Base-by-base conservation (phyloP, 2,113 vertebrate species). In the Ptyas mucosa region DNA sequence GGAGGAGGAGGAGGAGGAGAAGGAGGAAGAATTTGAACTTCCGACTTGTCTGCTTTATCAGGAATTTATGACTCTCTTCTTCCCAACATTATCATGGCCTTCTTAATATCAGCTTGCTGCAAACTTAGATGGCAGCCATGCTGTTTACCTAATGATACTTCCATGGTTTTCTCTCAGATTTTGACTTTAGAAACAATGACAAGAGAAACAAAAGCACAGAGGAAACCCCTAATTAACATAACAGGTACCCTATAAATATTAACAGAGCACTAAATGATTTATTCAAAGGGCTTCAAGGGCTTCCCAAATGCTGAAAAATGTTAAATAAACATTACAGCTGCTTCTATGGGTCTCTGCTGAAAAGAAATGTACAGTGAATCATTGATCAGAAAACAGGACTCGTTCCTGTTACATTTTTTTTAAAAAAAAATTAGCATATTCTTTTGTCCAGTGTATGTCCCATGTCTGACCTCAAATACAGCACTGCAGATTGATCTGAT, bases 211-310 rank as follows among this genome's bases (percentile, higher is more conserved):
- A 57, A 53, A n/a, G 39, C 34, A 24, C 91, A 12, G 12, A 89
- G 61, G 91, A 89, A 89, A 92, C 34, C 52, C 91, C 87, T 43
- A 81, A 75, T 92, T 92, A 92, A n/a, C 54, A 55, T 24, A 92
- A 81, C 87, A 89, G 34, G 10, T 20, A 81, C 55, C 87, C n/a
- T 92, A 81, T 92, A 57, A 89, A 92, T 92, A 92, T 89, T 92
- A 92, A 89, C 61, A 81, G 8, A 43, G 26, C 20, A 18, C 51
- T 89, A 89, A 89, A 92, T 92, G 61, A 89, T 92, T 89, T 55
- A 89, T 92, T 64, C 87, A 46, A 46, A 92, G 21, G 61, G 64
- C 51, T 69, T 92, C 64, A 54, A 81, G 52, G 91, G 49, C 34
- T 81, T 81, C 23, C 9, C 1, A 85, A 55, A 89, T 92, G 52